Conservation (phyloP, 2,113 vertebrate genomes). For the Vulpes vulpes region DNA sequence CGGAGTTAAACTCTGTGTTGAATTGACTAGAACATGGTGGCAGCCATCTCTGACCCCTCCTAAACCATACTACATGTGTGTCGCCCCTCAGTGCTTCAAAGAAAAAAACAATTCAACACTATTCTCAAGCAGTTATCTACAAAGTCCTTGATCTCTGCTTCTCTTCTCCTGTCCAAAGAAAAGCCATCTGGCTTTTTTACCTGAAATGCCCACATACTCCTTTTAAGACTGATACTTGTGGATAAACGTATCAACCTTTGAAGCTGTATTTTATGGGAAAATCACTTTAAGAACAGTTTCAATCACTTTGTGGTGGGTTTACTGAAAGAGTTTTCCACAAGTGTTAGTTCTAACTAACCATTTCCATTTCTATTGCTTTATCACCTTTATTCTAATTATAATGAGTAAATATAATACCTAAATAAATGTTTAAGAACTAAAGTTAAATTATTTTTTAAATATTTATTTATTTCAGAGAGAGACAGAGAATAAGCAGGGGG, state of each 20-base stretch:
- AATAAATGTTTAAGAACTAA: background rate
- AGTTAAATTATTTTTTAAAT: background rate
- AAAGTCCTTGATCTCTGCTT: background rate
- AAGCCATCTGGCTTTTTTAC: background rate
- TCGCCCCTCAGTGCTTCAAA: background rate
- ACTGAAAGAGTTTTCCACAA: background rate
- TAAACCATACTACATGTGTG: background rate
- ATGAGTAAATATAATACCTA: background rate
- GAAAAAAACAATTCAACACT: background rate
- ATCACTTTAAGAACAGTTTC: background rate
- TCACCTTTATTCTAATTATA: slow-evolving; percentile 14
- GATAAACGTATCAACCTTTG: background rate
- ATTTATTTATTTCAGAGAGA: background rate
- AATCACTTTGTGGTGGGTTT: background rate
- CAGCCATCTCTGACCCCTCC: background rate
- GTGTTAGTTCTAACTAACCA: background rate
- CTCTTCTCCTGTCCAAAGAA: background rate
- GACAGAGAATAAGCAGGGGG: background rate
- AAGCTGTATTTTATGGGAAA: background rate
- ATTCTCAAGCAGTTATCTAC: background rate
- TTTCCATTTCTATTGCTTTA: background rate
- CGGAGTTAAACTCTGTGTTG: background rate
- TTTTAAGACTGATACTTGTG: background rate
- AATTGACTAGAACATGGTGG: background rate
- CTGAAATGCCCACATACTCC: background rate